A percentile compares a stretch with the other conserved stretches of the same genome.
Conservation (phyloP, 2,113 vertebrate species). For the Larimichthys polyactis region DNA sequence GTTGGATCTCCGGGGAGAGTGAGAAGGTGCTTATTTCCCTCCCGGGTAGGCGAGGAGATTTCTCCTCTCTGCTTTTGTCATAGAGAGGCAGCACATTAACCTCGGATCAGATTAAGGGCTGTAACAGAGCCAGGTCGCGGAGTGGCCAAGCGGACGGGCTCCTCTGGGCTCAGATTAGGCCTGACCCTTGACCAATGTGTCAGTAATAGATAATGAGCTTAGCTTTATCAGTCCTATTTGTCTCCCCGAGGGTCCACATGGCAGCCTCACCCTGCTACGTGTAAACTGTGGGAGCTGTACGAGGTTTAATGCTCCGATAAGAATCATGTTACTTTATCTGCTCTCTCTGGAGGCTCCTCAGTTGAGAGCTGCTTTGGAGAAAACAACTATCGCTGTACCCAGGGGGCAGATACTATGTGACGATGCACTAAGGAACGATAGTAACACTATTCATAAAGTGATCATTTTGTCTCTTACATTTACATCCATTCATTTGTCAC, state of each 20-base stretch:
- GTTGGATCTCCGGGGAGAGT: slow-evolving; percentile 61
- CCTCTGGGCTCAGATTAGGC: slow-evolving; percentile 71
- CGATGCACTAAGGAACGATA: slow-evolving; percentile 39
- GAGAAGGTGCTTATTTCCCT: slow-evolving; percentile 39
- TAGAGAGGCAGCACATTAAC: slow-evolving; percentile 67
- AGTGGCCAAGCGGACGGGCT: slow-evolving; percentile 60
- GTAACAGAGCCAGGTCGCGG: slow-evolving; percentile 54
- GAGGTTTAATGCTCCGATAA: slow-evolving; percentile 66
- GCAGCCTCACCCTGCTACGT: slow-evolving; percentile 12
- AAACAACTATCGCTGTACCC: slow-evolving; percentile 42
- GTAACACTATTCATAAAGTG: slow-evolving; percentile 27
- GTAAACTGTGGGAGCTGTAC: slow-evolving; percentile 44
- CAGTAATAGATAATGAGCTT: slow-evolving; percentile 76
- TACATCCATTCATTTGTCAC: slow-evolving; percentile 19
- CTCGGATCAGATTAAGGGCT: slow-evolving; percentile 69
- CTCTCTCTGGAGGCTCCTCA: slow-evolving; percentile 53
- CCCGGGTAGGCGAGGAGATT: slow-evolving; percentile 9
- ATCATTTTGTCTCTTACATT: slow-evolving; percentile 28
- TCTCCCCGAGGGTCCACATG: slow-evolving; percentile 43
- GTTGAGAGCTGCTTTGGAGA: slow-evolving; percentile 25
- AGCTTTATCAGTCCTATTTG: slow-evolving; percentile 65
- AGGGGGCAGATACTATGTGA: slow-evolving; percentile 43
- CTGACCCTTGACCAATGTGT: slow-evolving; percentile 72
- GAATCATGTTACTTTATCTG: slow-evolving; percentile 59
- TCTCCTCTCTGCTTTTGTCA: slow-evolving; percentile 56